Conservation (phyloP, 2,113 vertebrate genomes). For the Scartelaos histophorus region DNA sequence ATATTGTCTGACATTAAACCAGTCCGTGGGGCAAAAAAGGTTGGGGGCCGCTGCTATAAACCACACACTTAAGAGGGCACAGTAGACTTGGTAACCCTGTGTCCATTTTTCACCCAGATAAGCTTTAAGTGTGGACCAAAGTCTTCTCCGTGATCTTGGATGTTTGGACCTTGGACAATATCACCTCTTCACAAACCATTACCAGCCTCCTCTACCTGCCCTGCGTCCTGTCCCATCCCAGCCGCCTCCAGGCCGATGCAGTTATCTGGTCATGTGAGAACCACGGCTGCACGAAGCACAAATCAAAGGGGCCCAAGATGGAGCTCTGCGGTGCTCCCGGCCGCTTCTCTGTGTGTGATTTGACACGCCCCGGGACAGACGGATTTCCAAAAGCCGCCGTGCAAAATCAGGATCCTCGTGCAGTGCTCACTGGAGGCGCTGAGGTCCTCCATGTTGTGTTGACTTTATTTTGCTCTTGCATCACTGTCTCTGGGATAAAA, state of each 20-base stretch:
- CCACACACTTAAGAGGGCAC: no score
- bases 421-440: constrained; percentile 28
- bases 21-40: no score
- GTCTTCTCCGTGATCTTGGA: constrained; percentile 16
- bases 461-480: constrained; percentile 67
- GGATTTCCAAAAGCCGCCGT: constrained; percentile 66
- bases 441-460: constrained; percentile 61
- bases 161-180: constrained; percentile 29
- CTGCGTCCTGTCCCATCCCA: constrained; percentile 43
- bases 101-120: not conserved
- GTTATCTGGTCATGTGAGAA: constrained; percentile 78
- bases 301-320: constrained; percentile 59
- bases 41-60: no score
- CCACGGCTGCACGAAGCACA: constrained; percentile 61
- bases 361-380: constrained; percentile 57
- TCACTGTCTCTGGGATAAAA: constrained; percentile 54
- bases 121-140: constrained; percentile 48
- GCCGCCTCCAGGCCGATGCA: constrained; percentile 62
- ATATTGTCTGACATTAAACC: no score
- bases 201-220: constrained; percentile 71
- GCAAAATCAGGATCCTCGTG: constrained; percentile 56
- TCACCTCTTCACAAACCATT: not conserved
- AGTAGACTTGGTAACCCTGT: not conserved
- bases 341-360: constrained; percentile 48
- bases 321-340: constrained; percentile 34